These are phyloP conservation scores for Hippopotamus amphibius DNA, from an alignment of 2,113 vertebrate genomes.

Conservation along the genomic window DNA sequence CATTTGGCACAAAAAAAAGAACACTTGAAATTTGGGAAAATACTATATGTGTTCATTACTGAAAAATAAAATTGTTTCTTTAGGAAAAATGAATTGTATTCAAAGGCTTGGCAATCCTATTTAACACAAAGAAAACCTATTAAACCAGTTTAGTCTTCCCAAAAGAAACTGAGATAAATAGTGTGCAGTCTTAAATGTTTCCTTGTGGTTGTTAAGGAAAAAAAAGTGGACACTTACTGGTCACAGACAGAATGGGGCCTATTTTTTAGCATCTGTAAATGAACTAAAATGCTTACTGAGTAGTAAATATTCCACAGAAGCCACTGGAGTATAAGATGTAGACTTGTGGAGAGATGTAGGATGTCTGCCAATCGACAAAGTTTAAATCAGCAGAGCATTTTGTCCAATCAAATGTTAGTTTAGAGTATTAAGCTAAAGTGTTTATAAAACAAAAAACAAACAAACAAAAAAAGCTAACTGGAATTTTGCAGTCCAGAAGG, in stretches of 20 bases:
- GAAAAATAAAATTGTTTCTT: constrained; percentile 79
- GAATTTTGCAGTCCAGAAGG: not conserved
- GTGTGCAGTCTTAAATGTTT: constrained; percentile 38
- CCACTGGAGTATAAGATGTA: not conserved
- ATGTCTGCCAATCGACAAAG: not conserved
- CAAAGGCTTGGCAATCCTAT: constrained; percentile 75
- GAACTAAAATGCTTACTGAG: not conserved
- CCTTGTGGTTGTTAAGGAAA: not conserved
- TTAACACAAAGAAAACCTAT: constrained; percentile 77
- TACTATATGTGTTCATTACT: constrained; percentile 76
- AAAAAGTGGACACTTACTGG: not conserved
- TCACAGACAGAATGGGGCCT: not conserved
- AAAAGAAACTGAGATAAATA: constrained; percentile 75
- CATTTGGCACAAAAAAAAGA: constrained; percentile 70
- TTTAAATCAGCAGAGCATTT: constrained; percentile 52
- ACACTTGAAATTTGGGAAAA: constrained; percentile 58
- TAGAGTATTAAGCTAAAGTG: constrained; percentile 36
- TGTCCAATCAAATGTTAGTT: constrained; percentile 62
- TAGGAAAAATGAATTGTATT: constrained; percentile 79
- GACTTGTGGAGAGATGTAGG: not conserved
- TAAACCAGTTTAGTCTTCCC: constrained; percentile 49
- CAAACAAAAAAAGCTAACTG: not conserved
- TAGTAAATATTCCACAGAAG: constrained; percentile 31
- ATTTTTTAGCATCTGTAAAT: constrained; percentile 43
- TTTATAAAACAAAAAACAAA: constrained; percentile 33